These are phyloP conservation scores for Sander lucioperca DNA, from an alignment of 2,113 vertebrate genomes.

Conservation along the genomic window DNA sequence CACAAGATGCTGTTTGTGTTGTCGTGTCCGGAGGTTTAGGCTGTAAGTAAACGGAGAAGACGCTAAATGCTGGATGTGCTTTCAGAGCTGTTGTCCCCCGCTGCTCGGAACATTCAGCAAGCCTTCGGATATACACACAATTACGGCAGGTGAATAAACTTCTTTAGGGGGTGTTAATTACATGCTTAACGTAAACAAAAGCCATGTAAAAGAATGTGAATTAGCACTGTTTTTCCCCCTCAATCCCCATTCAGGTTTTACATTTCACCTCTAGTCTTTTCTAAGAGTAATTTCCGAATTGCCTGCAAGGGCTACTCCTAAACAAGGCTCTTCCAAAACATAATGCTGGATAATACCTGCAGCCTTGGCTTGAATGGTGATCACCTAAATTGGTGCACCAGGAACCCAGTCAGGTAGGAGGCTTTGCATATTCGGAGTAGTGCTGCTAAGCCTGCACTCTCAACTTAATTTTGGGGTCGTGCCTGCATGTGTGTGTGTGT, in stretches of 20 bases:
- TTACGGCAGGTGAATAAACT: slow-evolving; percentile 89
- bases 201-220: slow-evolving; percentile 87
- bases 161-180: slow-evolving; percentile 89
- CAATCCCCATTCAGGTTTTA: slow-evolving; percentile 83
- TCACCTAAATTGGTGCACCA: slow-evolving; percentile 70
- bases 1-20: slow-evolving; percentile 60
- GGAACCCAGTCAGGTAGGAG: slow-evolving; percentile 67
- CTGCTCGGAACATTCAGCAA: slow-evolving; percentile 84
- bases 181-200: slow-evolving; percentile 89
- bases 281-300: slow-evolving; percentile 79
- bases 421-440: slow-evolving; percentile 73
- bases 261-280: slow-evolving; percentile 80
- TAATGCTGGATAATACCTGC: slow-evolving; percentile 78
- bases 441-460: slow-evolving; percentile 67
- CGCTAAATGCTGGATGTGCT: slow-evolving; percentile 78
- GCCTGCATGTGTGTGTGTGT: slow-evolving; percentile 25
- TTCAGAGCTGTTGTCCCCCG: slow-evolving; percentile 81
- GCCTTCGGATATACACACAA: slow-evolving; percentile 87
- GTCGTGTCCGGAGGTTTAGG: slow-evolving; percentile 70
- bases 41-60: slow-evolving; percentile 81
- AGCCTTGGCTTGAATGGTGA: slow-evolving; percentile 66
- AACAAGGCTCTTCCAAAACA: slow-evolving; percentile 65
- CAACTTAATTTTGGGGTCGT: slow-evolving; percentile 59
- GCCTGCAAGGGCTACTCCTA: slow-evolving; percentile 75
- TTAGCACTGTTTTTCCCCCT: slow-evolving; percentile 71